Percentiles rank a stretch among this genome's conserved stretches.
Conservation (phyloP, 2,113 vertebrate genomes). For the Trogon melanurus region DNA sequence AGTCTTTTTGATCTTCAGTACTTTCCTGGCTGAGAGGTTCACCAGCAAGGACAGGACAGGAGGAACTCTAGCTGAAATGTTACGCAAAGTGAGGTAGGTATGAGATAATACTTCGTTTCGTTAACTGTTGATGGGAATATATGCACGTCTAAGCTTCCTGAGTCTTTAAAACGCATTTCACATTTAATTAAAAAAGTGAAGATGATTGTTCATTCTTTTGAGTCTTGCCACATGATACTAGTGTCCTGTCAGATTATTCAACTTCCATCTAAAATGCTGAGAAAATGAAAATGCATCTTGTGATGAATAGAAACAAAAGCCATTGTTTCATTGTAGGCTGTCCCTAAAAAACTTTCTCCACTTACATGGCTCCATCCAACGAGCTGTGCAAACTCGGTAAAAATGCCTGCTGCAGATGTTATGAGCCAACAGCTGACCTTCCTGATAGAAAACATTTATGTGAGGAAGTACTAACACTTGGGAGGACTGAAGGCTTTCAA, state of each 20-base stretch:
- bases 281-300: neutral
- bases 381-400: neutral
- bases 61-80: neutral
- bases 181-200: neutral
- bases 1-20: neutral
- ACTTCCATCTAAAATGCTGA: neutral
- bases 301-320: neutral
- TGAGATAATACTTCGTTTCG: neutral
- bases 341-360: neutral
- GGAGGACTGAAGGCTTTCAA: neutral
- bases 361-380: neutral
- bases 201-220: neutral
- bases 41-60: neutral
- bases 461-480: neutral
- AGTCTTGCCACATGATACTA: neutral
- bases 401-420: neutral
- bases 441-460: neutral
- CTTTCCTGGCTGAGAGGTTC: neutral
- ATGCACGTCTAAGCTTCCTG: rapidly evolving
- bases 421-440: neutral
- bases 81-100: neutral
- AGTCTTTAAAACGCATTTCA: neutral
- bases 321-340: neutral
- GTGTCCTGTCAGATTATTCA: neutral
- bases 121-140: neutral